Base-by-base conservation (phyloP, 2,113 vertebrate species). In the Ranitomeya imitator region DNA sequence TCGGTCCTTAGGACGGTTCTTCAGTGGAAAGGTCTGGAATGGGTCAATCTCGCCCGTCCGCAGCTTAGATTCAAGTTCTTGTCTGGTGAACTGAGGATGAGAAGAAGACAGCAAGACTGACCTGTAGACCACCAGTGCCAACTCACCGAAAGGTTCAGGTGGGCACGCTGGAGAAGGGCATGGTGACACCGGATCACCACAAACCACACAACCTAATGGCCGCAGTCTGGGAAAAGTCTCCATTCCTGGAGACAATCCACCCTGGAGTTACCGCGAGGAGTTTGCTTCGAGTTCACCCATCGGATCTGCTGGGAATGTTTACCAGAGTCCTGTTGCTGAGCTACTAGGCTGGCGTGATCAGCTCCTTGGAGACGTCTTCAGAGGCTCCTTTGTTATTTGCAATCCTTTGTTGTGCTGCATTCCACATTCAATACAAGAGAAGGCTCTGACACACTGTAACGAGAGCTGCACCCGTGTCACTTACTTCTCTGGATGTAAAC, bases 71-170 rank as follows among this genome's bases (percentile, higher is more conserved):
- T 85, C 73, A 4, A 89, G 18, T 69, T 79, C 67, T 26, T 77
- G 60, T 45, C 61, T 54, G 65, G 81, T 85, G 2, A 89, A 79
- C 1, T 89, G 82, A 15, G 87, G 81, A 19, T 89, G 51, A 16
- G 55, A 57, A 16, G 51, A 19, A 37, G 87, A 85, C 7, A 89
- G 52, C 51, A 89, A 19, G 18, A 89, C 87, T 8, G 87, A 89
- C 6, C 73, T 78, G 87, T 73, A 85, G 60, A 89, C 74, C 76
- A 85, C 61, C 14, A 61, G 82, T 16, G 84, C 81, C 73, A 89
- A 5, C 2, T 89, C 81, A 21, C n/a, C 18, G 3, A 85, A 89
- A 2, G 6, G 15, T 51, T 89, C 82, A 23, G n/a, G n/a, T n/a
- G 14, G 54, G 80, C 54, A 54, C 21, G 82, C 73, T 0, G 87